Evolutionary conservation across 2,888 invertebrate genomes (phyloP), one percentile per base, ranked within the genome.

Genomic region (Sisyra nigra): DNA sequence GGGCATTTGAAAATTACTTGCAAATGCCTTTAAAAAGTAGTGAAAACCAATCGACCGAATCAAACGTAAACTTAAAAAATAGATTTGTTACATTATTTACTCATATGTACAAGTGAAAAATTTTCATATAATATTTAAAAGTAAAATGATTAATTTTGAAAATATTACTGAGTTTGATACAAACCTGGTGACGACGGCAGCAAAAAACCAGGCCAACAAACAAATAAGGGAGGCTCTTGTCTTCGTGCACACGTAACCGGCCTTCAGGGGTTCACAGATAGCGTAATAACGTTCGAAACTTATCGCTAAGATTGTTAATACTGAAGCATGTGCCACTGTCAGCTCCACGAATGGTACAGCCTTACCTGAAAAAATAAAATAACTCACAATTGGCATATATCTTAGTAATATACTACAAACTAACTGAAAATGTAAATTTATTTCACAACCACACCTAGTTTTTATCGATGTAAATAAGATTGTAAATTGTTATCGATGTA

Each of bases 271-370:
- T 58, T 89, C 84, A 62, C 92, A 92, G 58, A 93, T 91, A 49
- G 92, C 92, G 60, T 74, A 72, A 59, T 74, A 76, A 44, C 85
- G 72, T 63, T 93, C 92, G 61, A 92, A 87, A 57, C 88, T 88
- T 62, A 93, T 93, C 45, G 91, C 92, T 55, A 93, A 65, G 55
- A 93, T 92, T 31, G 92, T 93, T 42, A 93, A 69, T 2, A 91
- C 89, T 31, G 91, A 91, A 18, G 91, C 88, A 60, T 91, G 89
- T 2, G 89, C 88, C 15, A 92, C 88, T 1, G 88, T 85, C 57
- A 91, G 66, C 65, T 93, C 92, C 47, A 92, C 80, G 59, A 91
- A 91, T 1, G 92, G 91, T 3, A 92, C 88, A 15, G 87, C 80
- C 60, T 89, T 84, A 68, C 92, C 93, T 92, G 72, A 32, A 69